Base-by-base conservation (phyloP, 2,888 invertebrate species). In the Sphinx pinastri region DNA sequence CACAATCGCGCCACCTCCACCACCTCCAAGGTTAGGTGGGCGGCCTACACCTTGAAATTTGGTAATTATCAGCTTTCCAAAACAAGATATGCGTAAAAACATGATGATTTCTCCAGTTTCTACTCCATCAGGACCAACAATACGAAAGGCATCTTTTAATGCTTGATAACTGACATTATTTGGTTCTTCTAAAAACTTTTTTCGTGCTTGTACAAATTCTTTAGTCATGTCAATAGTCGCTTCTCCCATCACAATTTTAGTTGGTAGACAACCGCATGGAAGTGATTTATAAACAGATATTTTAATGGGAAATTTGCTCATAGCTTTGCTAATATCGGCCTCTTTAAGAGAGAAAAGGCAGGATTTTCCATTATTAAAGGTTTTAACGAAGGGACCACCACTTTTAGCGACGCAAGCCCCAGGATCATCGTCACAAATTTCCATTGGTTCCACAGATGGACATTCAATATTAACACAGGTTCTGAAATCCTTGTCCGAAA, bases 321-420 rank as follows among this genome's bases (percentile, higher is more conserved):
- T 86, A 0, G 95, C 95, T 59, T 90, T 85, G n/a, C 81, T 80
- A 0, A 96, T 94, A 49, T 95, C 95, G 10, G 83, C 76, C 59
- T 95, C 91, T 45, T 95, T 94, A 5, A 96, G 84, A 0, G 95
- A 95, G 80, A 96, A 96, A n/a, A 96, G 87, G 76, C 96, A 96
- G 0, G 96, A 96, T 84, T 96, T 96, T 45, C 96, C 96, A 75
- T 92, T 95, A 80, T 95, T 95, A 71, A 95, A 95, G 0, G 90
- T 85, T 79, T 94, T 94, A 0, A 89, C 82, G 70, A 90, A 92
- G 0, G 90, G 89, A 19, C 89, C 89, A 8, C 89, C 92, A 63
- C 88, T 89, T 66, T 85, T 89, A 12, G 86, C 85, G 7, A 80
- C 71, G 72, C 93, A 92, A 52, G 84, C 79, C 60, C 93, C 92